Base-by-base conservation (phyloP, 2,888 invertebrate genomes). In the Bhutanitis thaidina region DNA sequence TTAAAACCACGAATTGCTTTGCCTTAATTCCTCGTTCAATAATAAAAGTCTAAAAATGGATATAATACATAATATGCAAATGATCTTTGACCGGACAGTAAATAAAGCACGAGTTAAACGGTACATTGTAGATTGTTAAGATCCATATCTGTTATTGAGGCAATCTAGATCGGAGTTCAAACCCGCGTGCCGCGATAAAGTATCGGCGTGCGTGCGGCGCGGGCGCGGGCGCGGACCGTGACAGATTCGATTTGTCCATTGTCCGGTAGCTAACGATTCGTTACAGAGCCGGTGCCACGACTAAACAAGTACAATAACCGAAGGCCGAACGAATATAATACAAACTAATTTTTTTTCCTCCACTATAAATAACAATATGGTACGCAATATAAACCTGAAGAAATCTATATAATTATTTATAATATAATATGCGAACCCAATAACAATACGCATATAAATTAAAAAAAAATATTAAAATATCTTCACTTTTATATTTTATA, bases 161-260 rank as follows among this genome's bases (percentile, higher is more conserved):
- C 37, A 40, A 44, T 39, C 46, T 46, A 29, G 29, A 48, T 41
- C 34, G 14, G 8, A 39, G 39, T 48, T 40, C 45, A 16, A 45
- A 45, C 12, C 35, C 29, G 16, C 15, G 40, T 34, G n/a, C 34
- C 25, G 7, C 48, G 40, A 48, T 35, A 35, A 35, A 38, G 34
- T 14, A 38, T 16, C 25, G 32, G 12, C 49, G 45, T 49, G 49
- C 37, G 27, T 13, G 38, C 30, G 13, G 16, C 41, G 30, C 13
- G 10, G 16, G 53, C 49, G 61, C 63, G 76, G 64, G 69, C 67
- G 57, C 51, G 64, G 67, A 65, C 68, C 78, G 72, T 75, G 73
- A 75, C 76, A 77, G 70, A 78, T 77, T 73, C 78, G 68, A 80
- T 83, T 82, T 78, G 79, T 77, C 70, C 70, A 71, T 76, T 79